Conservation (phyloP, 2,888 invertebrate genomes). For the Lochmaea capreae region DNA sequence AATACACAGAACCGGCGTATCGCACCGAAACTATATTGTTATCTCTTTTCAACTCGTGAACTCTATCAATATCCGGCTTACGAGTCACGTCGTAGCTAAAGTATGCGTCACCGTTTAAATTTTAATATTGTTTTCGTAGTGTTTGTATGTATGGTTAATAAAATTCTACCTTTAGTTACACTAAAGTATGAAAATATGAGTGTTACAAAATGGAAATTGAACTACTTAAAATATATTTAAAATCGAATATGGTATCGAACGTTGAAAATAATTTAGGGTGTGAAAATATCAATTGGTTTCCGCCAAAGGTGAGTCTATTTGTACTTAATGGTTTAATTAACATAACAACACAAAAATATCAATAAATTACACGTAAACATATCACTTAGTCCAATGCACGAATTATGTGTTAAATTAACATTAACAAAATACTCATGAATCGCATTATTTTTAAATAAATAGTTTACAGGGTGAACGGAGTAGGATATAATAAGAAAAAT, state of each 20-base stretch:
- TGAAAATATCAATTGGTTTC: constrained; percentile 27
- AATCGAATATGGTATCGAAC: constrained; percentile 23
- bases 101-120: constrained; percentile 33
- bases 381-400: no score
- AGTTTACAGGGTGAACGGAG: no score
- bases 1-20: constrained; percentile 13
- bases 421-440: no score
- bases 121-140: constrained; percentile 36
- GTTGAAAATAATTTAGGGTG: constrained; percentile 13
- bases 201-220: constrained; percentile 22
- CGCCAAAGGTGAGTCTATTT: constrained; percentile 17
- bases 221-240: constrained; percentile 10
- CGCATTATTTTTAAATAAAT: no score
- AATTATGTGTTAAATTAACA: no score
- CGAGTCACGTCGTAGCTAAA: constrained; percentile 27
- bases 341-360: background rate
- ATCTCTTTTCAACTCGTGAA: constrained; percentile 30
- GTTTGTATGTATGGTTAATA: constrained; percentile 30
- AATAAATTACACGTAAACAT: no score
- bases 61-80: constrained; percentile 23
- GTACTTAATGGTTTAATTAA: background rate
- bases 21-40: constrained; percentile 16
- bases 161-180: constrained; percentile 9
- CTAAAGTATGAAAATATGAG: constrained; percentile 17
- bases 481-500: no score